Percentiles rank a stretch among this genome's conserved stretches.
phyloP scores from a whole-genome alignment of 2,888 invertebrate species.

The Hartigia nigra region DNA sequence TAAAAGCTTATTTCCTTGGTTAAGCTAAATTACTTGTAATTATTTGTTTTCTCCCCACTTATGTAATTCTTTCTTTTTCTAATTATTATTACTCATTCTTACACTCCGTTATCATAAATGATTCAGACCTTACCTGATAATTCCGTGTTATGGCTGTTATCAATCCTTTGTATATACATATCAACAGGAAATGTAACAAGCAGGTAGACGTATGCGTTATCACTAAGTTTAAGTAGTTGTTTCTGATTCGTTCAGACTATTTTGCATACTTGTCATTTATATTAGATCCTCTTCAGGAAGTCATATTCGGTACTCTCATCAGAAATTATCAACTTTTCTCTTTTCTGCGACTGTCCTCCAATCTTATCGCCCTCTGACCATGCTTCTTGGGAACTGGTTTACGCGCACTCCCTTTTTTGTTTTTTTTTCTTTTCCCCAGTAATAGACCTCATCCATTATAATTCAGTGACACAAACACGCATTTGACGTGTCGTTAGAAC shows the following conservation, averaged over 20 bases:
- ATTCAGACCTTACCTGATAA: not conserved
- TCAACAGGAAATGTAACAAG: not conserved
- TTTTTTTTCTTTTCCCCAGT: too few species aligned
- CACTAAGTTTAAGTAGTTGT: not conserved
- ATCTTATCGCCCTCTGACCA: not conserved
- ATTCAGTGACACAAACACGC: slow-evolving; percentile 23
- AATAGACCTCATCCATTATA: slow-evolving; percentile 21
- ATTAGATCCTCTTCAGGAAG: not conserved
- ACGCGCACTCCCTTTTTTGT: not conserved
- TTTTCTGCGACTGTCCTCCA: not conserved
- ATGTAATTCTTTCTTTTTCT: not conserved
- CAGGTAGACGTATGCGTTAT: not conserved
- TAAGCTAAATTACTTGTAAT: not conserved
- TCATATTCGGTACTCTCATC: not conserved
- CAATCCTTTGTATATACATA: not conserved
- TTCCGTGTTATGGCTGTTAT: not conserved
- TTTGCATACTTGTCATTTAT: not conserved
- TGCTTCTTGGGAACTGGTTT: not conserved
- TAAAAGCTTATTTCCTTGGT: not conserved
- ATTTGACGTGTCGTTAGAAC: slow-evolving; percentile 23
- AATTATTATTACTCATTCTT: not conserved
- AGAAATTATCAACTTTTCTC: not conserved
- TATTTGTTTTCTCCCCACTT: not conserved
- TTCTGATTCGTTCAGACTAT: not conserved
- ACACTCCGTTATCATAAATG: not conserved